phyloP scores from a whole-genome alignment of 2,888 invertebrate genomes.

The Hypomecis punctinalis region DNA sequence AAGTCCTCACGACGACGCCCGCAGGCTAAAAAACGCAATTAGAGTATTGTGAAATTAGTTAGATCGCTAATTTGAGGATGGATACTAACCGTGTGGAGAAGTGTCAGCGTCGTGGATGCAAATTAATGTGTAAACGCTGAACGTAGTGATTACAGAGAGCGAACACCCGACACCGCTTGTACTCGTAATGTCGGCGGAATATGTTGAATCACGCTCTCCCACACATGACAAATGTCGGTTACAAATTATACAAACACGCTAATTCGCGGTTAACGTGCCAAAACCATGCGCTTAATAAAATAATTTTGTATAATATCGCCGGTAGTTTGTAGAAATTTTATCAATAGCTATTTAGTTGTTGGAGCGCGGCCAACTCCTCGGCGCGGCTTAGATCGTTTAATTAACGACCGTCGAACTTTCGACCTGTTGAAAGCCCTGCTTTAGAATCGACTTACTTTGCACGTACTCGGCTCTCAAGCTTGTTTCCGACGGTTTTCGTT shows the following conservation, averaged over 20 bases:
- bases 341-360: constrained; percentile 68
- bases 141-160: constrained; percentile 48
- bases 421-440: constrained; percentile 82
- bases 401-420: constrained; percentile 83
- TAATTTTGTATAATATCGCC: constrained; percentile 62
- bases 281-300: constrained; percentile 59
- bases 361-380: constrained; percentile 73
- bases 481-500: constrained; percentile 59
- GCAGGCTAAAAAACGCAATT: constrained; percentile 64
- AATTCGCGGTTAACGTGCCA: constrained; percentile 61
- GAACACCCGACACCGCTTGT: constrained; percentile 34
- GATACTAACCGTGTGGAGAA: constrained; percentile 60
- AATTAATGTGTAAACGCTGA: constrained; percentile 63
- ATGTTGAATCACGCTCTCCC: constrained; percentile 51
- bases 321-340: constrained; percentile 76
- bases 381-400: constrained; percentile 81
- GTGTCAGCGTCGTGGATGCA: constrained; percentile 58
- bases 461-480: constrained; percentile 56
- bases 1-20: constrained; percentile 71
- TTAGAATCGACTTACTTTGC: constrained; percentile 73
- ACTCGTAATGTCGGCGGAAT: constrained; percentile 26
- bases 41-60: constrained; percentile 70
- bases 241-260: constrained; percentile 64
- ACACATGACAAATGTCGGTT: constrained; percentile 63
- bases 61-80: constrained; percentile 62